Evolutionary conservation across 2,888 invertebrate species (phyloP).

Genomic region (Reticulitermes lucifugus): DNA sequence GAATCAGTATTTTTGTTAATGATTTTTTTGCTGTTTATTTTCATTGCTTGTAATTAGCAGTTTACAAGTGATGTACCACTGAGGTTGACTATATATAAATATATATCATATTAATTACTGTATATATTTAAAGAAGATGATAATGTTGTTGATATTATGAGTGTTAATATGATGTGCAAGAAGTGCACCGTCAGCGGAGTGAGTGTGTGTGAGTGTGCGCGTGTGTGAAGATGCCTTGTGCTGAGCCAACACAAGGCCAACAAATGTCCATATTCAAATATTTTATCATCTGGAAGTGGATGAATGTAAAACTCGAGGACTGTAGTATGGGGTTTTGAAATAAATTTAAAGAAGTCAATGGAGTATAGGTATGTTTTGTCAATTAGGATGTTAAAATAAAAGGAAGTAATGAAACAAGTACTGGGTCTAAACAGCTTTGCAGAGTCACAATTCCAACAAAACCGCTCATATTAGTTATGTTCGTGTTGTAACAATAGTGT

Average conservation of each 20-base stretch:
- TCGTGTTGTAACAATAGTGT: background rate
- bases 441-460: background rate
- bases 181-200: background rate
- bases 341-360: slow-evolving; percentile 28
- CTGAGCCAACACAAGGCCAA: background rate
- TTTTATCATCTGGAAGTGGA: slow-evolving; percentile 32
- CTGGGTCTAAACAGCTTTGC: background rate
- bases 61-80: slow-evolving; percentile 43
- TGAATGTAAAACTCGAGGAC: slow-evolving; percentile 24
- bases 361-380: slow-evolving; percentile 30
- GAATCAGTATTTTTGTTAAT: slow-evolving; percentile 49
- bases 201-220: background rate
- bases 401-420: background rate
- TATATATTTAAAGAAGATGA: slow-evolving; percentile 47
- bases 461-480: background rate
- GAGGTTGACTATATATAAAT: slow-evolving; percentile 47
- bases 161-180: slow-evolving; percentile 29
- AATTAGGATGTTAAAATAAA: slow-evolving; percentile 17
- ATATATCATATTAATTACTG: slow-evolving; percentile 46
- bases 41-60: slow-evolving; percentile 49
- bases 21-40: slow-evolving; percentile 50
- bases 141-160: slow-evolving; percentile 48
- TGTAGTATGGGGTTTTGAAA: slow-evolving; percentile 26
- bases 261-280: slow-evolving; percentile 14
- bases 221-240: background rate